phyloP scores from a whole-genome alignment of 1,140 invertebrate species.

The Pentalonia nigronervosa region DNA sequence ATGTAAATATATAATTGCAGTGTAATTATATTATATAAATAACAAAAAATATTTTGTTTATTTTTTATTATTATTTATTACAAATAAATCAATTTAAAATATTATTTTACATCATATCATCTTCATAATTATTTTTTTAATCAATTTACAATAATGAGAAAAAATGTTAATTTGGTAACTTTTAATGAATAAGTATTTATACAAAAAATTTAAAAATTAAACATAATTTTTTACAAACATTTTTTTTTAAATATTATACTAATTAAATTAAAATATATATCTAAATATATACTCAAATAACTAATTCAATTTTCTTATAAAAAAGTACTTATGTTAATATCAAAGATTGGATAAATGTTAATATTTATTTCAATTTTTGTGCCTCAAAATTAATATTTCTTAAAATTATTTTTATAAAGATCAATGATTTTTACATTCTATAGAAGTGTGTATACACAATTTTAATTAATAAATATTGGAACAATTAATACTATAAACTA shows the following conservation, averaged over 20 bases:
- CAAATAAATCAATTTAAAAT: neutral
- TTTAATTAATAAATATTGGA: neutral
- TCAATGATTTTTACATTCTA: neutral
- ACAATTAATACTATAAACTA: neutral
- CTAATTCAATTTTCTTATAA: neutral
- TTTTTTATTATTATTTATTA: neutral
- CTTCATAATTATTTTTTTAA: neutral
- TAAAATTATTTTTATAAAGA: neutral
- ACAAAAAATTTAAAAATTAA: neutral
- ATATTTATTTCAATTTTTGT: constrained; percentile 6
- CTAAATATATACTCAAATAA: neutral
- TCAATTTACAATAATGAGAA: neutral
- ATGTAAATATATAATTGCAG: neutral
- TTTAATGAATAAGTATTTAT: neutral
- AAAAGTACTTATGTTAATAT: neutral
- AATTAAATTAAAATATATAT: neutral
- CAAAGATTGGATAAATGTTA: neutral
- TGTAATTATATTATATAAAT: neutral
- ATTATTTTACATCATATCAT: neutral
- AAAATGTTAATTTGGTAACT: neutral
- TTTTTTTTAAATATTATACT: neutral
- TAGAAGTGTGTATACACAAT: neutral
- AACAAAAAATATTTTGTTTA: neutral
- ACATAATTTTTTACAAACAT: neutral
- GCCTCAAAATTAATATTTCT: neutral